Conservation (phyloP, 2,888 invertebrate species). For the Heliconius ismenius region DNA sequence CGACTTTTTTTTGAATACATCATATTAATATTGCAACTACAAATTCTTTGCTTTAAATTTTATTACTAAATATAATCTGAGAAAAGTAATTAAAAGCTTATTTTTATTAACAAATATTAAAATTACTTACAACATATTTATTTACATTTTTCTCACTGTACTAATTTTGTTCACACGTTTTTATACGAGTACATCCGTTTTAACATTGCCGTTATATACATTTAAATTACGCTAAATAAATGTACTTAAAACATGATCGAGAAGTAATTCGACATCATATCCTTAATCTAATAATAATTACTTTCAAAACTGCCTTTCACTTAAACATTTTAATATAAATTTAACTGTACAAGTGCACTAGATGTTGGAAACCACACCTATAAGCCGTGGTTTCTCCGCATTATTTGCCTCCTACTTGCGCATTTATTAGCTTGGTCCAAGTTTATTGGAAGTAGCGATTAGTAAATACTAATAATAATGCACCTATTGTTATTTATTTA, state of each 20-base stretch:
- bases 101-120: background rate
- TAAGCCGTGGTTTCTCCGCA: constrained; percentile 54
- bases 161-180: constrained; percentile 2
- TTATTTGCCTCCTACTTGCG: constrained; percentile 51
- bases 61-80: background rate
- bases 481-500: too few relatives aligned
- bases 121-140: background rate
- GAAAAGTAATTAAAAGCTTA: background rate
- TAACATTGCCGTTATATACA: background rate
- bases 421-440: constrained; percentile 44
- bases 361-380: constrained; percentile 55
- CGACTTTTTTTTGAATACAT: too few relatives aligned
- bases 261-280: constrained; percentile 30
- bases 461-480: too few relatives aligned
- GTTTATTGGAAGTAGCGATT: constrained; percentile 28
- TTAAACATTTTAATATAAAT: constrained; percentile 41
- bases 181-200: background rate
- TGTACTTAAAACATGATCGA: constrained; percentile 25
- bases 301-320: constrained; percentile 46
- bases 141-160: background rate
- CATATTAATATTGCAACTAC: too few relatives aligned
- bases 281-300: constrained; percentile 39
- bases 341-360: constrained; percentile 38
- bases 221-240: background rate
- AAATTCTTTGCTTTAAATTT: background rate